Evolutionary conservation across 2,888 invertebrate species (phyloP), one percentile per base, ranked within the genome.

Genomic region (Bibio marci): DNA sequence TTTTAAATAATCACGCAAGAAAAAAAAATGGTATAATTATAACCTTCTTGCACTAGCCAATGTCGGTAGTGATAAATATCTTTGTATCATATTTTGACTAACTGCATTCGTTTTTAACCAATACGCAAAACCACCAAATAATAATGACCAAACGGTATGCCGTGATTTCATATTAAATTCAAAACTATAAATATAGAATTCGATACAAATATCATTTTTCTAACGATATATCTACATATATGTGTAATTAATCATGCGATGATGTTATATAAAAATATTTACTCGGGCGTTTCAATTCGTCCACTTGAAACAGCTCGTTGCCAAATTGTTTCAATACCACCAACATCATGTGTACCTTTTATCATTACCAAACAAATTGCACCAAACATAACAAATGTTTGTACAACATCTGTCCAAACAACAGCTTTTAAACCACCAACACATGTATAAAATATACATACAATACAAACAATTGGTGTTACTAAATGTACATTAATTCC

Each of bases 361-460:
- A 76, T 54, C 14, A 71, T 63, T 1, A 79, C 71, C 45, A 77
- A 50, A 3, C 74, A 53, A 72, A 79, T 76, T 1, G 76, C 71
- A 1, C 71, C 70, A 37, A 76, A 67, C 77, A 79, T 78, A 31
- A 76, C 54, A 0, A 34, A 15, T 25, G 25, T 35, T 53, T 80
- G 78, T 43, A 78, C 66, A 1, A 76, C 76, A 51, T 79, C 78
- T 0, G 78, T 77, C 78, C 78, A 79, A 3, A 79, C 77, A 1
- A 79, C 78, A 4, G 62, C 62, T 52, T 73, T 72, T 3, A 79
- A 53, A 12, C 78, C 77, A 41, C 76, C 80, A 59, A 81, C 67
- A 42, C 76, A 73, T 0, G 83, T 83, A 52, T 83, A 82, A 55
- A 82, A 78, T 51, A 80, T 83, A 54, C 82, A 82, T 19, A 83